Conservation (phyloP, 1,140 invertebrate genomes). For the Archivesica marissinica region DNA sequence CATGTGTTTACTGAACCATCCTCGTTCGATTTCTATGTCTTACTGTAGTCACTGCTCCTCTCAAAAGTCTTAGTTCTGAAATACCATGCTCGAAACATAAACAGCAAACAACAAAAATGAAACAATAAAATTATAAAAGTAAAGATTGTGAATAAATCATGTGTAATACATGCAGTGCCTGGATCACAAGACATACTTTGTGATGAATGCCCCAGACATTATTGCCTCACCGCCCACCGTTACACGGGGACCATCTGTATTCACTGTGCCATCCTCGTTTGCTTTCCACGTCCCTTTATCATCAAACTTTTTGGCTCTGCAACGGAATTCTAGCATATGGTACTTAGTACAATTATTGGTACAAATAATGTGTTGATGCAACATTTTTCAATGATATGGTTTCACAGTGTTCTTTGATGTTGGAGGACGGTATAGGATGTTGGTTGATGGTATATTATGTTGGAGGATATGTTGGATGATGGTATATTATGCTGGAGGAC, state of each 20-base stretch:
- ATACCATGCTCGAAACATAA: conserved; percentile 59
- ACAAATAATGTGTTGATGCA: too few relatives aligned
- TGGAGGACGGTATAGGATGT: too few relatives aligned
- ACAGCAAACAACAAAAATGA: conserved; percentile 29
- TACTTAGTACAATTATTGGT: too few relatives aligned
- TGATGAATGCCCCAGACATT: conserved; percentile 95
- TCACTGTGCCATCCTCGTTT: conserved; percentile 99
- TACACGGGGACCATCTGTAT: conserved; percentile 97
- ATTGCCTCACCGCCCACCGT: conserved; percentile 97
- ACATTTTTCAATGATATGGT: too few relatives aligned
- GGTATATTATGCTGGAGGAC: too few relatives aligned
- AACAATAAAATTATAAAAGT: conserved; percentile 15
- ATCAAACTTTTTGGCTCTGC: conserved; percentile 95
- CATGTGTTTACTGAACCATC: conserved; percentile 99
- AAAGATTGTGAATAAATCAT: conserved; percentile 19
- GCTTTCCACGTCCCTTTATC: conserved; percentile 97
- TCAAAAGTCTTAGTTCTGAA: conserved; percentile 95
- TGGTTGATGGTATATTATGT: too few relatives aligned
- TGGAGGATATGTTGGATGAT: too few relatives aligned
- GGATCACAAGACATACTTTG: conserved; percentile 86
- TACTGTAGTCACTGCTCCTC: conserved; percentile 92
- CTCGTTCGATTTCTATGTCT: conserved; percentile 98
- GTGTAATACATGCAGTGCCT: conserved; percentile 9
- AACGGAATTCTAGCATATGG: conserved; percentile 35
- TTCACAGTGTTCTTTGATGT: too few relatives aligned